Base-by-base conservation (phyloP, 2,797 vertebrate species). In the Neomorphus geoffroyi region DNA sequence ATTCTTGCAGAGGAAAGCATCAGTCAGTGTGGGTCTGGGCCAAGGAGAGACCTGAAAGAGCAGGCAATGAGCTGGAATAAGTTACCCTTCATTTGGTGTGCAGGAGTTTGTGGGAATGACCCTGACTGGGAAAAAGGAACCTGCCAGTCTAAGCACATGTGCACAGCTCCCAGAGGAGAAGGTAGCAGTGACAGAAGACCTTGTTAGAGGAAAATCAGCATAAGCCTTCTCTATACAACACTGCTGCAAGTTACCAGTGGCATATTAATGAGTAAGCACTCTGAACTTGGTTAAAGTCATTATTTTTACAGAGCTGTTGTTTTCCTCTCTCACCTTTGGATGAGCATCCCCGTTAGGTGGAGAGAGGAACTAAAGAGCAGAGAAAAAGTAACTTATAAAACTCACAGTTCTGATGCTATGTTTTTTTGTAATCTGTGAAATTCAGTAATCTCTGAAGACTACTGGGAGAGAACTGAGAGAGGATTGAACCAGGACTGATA, bases 211-310 rank as follows among this genome's bases (percentile, higher is more conserved):
- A 90, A 94, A 94, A 92, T 86, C 73, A 81, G 28, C 77, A 57
- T 71, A 91, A 91, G 11, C 13, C 72, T 77, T 92, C 77, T 79
- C 50, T 28, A 41, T 43, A n/a, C 51, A 79, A 80, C 70, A 64
- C 18, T 93, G 60, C 53, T 75, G 58, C 35, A 92, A 88, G 92
- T 62, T 93, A 75, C 70, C 73, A 77, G 60, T 84, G 80, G 88
- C 90, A 93, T 90, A 84, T 75, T 94, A 95, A 95, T 90, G 65
- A 94, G 41, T 70, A 86, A 79, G n/a, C 35, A 14, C 54, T 81
- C 80, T 73, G 66, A 81, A 93, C 67, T 75, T 77, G 54, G 73
- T 90, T 86, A 24, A 22, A 86, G 58, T 81, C 10, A 30, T 92
- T 86, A 46, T 93, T 86, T 94, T 90, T 56, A 79, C 33, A 43